Conservation (phyloP, 2,113 vertebrate species). For the Pangasianodon hypophthalmus region DNA sequence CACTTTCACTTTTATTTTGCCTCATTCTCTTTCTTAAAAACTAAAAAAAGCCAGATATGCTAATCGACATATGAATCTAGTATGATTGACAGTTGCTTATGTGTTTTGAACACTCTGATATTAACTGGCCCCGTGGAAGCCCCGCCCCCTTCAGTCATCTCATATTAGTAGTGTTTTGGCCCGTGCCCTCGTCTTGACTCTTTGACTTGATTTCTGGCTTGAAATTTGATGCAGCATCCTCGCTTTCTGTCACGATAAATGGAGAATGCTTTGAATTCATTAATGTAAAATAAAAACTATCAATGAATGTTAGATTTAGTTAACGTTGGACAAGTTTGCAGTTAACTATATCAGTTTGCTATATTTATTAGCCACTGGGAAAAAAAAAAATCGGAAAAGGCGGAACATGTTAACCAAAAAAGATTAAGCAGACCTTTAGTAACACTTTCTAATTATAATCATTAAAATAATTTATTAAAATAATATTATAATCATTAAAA, state of each 20-base stretch:
- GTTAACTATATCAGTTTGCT: neutral
- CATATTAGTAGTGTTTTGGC: neutral
- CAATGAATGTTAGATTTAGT: neutral
- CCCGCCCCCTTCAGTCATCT: neutral
- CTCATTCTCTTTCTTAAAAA: neutral
- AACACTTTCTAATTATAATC: too few relatives aligned
- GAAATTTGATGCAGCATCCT: neutral
- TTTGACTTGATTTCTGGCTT: neutral
- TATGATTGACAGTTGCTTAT: neutral
- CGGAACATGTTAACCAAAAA: neutral
- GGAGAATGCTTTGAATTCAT: neutral
- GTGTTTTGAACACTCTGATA: neutral
- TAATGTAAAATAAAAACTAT: neutral
- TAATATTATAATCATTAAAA: too few relatives aligned
- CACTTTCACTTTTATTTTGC: neutral
- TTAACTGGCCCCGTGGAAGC: neutral
- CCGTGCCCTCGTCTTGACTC: neutral
- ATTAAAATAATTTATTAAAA: too few relatives aligned
- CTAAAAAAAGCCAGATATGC: neutral
- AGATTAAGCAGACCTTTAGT: too few relatives aligned
- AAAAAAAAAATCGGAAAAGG: neutral
- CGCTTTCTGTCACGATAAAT: neutral
- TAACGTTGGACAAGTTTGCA: neutral
- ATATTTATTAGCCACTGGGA: neutral
- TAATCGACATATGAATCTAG: neutral